Evolutionary conservation across 2,888 invertebrate species (phyloP), one percentile per base, ranked within the genome.

Genomic region (Lasioglossum morio): DNA sequence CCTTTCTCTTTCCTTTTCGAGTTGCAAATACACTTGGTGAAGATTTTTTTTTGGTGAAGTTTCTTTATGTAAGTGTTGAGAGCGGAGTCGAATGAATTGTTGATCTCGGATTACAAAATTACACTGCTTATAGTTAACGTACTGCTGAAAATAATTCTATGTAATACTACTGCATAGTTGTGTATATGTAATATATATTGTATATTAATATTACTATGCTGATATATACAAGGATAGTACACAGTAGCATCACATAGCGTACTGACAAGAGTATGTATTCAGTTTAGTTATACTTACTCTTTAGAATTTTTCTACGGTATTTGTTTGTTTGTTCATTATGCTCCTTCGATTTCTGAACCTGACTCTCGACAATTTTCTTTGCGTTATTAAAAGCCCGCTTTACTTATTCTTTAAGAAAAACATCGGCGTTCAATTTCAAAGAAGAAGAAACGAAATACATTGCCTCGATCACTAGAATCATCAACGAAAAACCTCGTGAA

Each of bases 211-310:
- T 79, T 70, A 72, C 48, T 82, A 57, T 77, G 46, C 69, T n/a
- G 40, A 84, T 84, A 81, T 84, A 70, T 81, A 78, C 81, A 84
- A 81, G 60, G 74, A 77, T 74, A 81, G 48, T 82, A 82, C 70
- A 81, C 84, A 81, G 82, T 82, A 84, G 74, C 60, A 81, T 84
- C 53, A 70, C 84, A 81, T 72, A 78, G 30, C 63, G 34, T 34
- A 82, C 70, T 74, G 43, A 30, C 70, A 60, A 66, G 48, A 63
- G 57, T 69, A 57, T 37, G 72, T 66, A 40, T 72, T 70, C 69
- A 23, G 23, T 60, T 73, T 72, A 81, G 48, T 66, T 69, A 69
- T 79, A 66, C 72, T 63, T 81, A 60, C 63, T 69, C 74, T 66
- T 70, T 84, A 75, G 53, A 63, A 81, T 70, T 72, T 73, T 72